phyloP scores from a whole-genome alignment of 2,113 vertebrate species.

The Okapia johnstoni region DNA sequence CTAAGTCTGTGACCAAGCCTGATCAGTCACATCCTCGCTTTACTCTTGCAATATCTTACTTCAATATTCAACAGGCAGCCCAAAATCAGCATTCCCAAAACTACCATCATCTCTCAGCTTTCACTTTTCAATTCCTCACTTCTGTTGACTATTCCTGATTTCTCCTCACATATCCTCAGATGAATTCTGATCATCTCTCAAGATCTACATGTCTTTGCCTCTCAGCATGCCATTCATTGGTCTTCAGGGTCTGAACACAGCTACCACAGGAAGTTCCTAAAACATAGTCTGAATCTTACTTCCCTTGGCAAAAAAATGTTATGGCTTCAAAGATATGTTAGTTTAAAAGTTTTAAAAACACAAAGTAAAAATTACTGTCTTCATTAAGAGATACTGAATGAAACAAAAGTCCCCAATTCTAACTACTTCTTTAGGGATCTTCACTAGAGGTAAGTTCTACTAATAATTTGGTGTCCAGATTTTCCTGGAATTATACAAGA shows the following conservation, averaged over 20 bases:
- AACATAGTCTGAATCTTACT: not conserved
- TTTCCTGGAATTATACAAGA: not conserved
- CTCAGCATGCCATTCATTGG: too few relatives aligned
- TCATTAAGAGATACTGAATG: not conserved
- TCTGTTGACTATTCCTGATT: not conserved
- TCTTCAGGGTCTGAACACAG: not conserved
- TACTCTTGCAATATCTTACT: too few relatives aligned
- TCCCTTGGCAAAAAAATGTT: not conserved
- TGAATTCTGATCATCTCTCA: not conserved
- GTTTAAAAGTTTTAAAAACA: not conserved
- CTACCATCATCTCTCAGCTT: too few relatives aligned
- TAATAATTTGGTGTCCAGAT: not conserved
- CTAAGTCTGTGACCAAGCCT: not conserved
- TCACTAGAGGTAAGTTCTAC: not conserved
- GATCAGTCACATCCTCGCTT: not conserved
- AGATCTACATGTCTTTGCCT: not conserved
- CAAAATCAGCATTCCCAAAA: not conserved
- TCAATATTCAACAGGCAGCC: too few relatives aligned
- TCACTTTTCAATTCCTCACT: fast-evolving
- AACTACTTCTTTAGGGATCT: not conserved
- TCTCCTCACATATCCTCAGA: too few relatives aligned
- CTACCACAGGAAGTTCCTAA: not conserved
- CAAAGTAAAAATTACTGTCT: not conserved
- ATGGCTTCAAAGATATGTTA: not conserved
- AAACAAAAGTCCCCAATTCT: not conserved